Base-by-base conservation (phyloP, 2,113 vertebrate species). In the Dryoscopus gambensis region DNA sequence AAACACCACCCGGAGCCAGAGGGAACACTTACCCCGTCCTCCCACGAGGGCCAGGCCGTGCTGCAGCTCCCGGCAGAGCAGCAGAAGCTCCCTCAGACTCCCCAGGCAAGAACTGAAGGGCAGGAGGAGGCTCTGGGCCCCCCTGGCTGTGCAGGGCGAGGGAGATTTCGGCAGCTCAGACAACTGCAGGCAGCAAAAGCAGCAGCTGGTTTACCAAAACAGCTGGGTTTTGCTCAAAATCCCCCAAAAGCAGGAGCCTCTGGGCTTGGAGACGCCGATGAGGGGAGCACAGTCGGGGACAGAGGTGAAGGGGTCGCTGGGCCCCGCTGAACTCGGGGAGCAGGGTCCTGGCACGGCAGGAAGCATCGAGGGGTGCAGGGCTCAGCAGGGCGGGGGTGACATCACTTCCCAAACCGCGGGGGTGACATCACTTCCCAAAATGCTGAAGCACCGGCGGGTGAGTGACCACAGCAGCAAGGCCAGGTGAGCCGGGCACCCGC, bases 91-190 rank as follows among this genome's bases (percentile, higher is more conserved):
- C 67, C 55, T 8, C 83, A 37, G n/a, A 2, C 18, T 39, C 4
- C 33, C 6, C 3, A 31, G 74, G 42, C 59, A 9, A 22, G 40
- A 18, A 9, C 30, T 2, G 62, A 13, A 3, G 59, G 35, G 50
- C 67, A 73, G 42, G 8, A 55, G 24, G 76, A 37, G 68, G 31
- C 24, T 67, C n/a, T 6, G 2, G 52, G 21, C 6, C 15, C 6
- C 10, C 9, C n/a, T 0, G 15, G n/a, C 19, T 28, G 10, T 0
- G 0, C 1, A 6, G 35, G 2, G 33, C 40, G 2, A 33, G 60
- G 50, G 15, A 84, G 63, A 47, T 2, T 24, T 23, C 3, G 2
- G 60, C 3, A 53, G 67, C 30, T 56, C 15, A 1, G 62, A 55
- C 14, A 30, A 6, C n/a, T 7, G 14, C 49, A 44, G 37, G 35